These are phyloP conservation scores for Schlechtendalia chinensis DNA, from an alignment of 1,140 invertebrate genomes.

Conservation along the genomic window DNA sequence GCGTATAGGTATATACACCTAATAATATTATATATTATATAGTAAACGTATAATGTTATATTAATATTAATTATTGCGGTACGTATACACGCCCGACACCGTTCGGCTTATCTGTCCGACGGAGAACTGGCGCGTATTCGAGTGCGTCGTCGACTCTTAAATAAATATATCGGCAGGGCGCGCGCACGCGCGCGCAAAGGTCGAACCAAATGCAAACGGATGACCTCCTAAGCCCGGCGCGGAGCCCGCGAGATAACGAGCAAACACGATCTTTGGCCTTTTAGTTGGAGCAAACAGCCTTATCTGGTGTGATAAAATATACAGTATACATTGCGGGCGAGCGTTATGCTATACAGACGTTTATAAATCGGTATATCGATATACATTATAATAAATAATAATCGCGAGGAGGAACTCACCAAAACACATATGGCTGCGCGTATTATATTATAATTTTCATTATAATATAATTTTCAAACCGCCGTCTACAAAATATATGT, in stretches of 20 bases:
- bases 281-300: slow-evolving; percentile 28
- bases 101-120: slow-evolving; percentile 9
- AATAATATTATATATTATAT: too few species aligned
- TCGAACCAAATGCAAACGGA: slow-evolving; percentile 21
- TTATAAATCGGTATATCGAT: neutral
- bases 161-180: slow-evolving; percentile 37
- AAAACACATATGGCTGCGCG: neutral
- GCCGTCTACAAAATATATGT: neutral
- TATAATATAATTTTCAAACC: slow-evolving; percentile 27
- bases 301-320: slow-evolving; percentile 40
- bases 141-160: slow-evolving; percentile 13
- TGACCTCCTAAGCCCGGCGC: slow-evolving; percentile 24
- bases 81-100: neutral
- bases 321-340: neutral
- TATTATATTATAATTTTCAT: neutral
- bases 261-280: slow-evolving; percentile 46
- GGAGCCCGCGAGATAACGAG: slow-evolving; percentile 24
- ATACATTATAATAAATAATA: too few species aligned
- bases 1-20: too few species aligned
- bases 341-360: neutral
- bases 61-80: neutral
- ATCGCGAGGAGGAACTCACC: neutral
- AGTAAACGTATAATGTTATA: neutral
- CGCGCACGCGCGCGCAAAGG: slow-evolving; percentile 42
- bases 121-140: slow-evolving; percentile 22